Percentiles rank a stretch among this genome's conserved stretches.
phyloP scores from a whole-genome alignment of 2,113 vertebrate genomes.

The Tupaia tana region DNA sequence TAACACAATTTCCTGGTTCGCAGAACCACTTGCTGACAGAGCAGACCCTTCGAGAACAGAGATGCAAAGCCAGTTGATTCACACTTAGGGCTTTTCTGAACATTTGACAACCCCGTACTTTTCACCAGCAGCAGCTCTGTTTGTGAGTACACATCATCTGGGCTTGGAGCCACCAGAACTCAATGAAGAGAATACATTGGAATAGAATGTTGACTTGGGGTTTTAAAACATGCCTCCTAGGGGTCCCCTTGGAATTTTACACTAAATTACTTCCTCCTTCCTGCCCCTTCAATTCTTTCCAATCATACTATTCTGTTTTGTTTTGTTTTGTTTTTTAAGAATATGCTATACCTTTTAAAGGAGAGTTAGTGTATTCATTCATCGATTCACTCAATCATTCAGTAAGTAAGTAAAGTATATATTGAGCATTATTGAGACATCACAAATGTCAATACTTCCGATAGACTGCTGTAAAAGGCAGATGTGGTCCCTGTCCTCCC shows the following conservation, averaged over 20 bases:
- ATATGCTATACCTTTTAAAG: neutral
- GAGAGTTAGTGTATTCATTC: neutral
- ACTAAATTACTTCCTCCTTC: conserved; percentile 2
- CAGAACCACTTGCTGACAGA: conserved; percentile 51
- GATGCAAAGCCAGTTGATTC: conserved; percentile 45
- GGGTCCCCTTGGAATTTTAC: conserved; percentile 34
- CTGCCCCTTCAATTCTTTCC: conserved; percentile 39
- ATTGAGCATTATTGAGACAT: neutral
- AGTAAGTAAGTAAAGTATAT: neutral
- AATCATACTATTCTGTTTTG: neutral
- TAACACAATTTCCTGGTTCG: conserved; percentile 58
- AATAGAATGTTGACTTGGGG: conserved; percentile 24
- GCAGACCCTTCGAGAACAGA: conserved; percentile 25
- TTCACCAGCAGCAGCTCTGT: neutral
- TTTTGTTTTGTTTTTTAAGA: too few species aligned
- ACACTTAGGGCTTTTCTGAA: conserved; percentile 51
- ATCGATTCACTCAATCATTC: neutral
- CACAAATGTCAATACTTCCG: neutral
- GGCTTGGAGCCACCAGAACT: neutral
- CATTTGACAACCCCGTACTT: neutral
- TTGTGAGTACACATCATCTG: conserved; percentile 6
- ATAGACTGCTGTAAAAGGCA: neutral
- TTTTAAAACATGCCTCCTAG: neutral
- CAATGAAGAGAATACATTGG: conserved; percentile 30
- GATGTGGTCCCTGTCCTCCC: neutral